Evolutionary conservation across 2,888 invertebrate species (phyloP).

Genomic region (Mantis religiosa): DNA sequence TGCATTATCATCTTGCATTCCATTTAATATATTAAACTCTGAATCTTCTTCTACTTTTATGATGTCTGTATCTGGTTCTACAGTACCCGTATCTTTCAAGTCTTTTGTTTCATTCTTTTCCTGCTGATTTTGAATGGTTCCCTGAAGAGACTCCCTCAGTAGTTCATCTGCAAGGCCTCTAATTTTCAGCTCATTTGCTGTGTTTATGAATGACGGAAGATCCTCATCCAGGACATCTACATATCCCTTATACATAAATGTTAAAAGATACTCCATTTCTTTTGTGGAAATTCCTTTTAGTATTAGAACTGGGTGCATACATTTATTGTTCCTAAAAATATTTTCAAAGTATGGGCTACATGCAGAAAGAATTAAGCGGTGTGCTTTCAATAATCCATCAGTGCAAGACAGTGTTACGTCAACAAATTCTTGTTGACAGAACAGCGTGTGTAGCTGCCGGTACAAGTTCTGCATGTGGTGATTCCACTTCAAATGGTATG

Average conservation of each 20-base stretch:
- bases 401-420: constrained; percentile 69
- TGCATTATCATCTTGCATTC: neutral
- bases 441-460: constrained; percentile 63
- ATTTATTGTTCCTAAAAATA: constrained; percentile 69
- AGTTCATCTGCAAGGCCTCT: constrained; percentile 51
- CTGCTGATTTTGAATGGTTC: neutral
- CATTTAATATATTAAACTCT: neutral
- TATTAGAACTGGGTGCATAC: constrained; percentile 69
- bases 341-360: constrained; percentile 74
- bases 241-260: constrained; percentile 68
- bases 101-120: neutral
- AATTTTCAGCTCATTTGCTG: constrained; percentile 64
- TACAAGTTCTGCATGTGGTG: constrained; percentile 69
- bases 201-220: constrained; percentile 59
- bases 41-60: neutral
- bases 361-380: constrained; percentile 68
- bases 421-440: constrained; percentile 64
- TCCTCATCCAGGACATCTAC: constrained; percentile 63
- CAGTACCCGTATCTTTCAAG: neutral
- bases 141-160: constrained; percentile 27
- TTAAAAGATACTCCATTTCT: constrained; percentile 63
- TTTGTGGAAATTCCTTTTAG: constrained; percentile 59
- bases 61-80: no score
- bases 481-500: constrained; percentile 68
- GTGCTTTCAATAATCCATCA: constrained; percentile 66